Conservation (phyloP, 2,888 invertebrate species). For the Geotrupes spiniger region DNA sequence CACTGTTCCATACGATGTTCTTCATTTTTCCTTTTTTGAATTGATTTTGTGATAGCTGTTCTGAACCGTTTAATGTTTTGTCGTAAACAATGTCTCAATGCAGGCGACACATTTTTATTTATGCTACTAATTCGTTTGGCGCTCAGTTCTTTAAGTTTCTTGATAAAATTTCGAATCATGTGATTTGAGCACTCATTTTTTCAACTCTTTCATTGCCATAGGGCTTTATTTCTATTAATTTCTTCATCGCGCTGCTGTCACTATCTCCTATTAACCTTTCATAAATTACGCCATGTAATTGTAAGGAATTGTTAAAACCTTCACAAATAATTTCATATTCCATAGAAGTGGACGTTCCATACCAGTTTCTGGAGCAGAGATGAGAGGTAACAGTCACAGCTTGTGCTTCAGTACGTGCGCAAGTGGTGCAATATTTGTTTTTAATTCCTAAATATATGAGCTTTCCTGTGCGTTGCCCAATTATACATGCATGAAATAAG, state of each 20-base stretch:
- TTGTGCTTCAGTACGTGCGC: not conserved
- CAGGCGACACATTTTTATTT: no score
- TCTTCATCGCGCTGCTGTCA: not conserved
- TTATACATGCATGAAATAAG: not conserved
- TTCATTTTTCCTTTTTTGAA: no score
- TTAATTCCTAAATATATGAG: not conserved
- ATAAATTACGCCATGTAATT: not conserved
- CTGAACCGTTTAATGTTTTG: no score
- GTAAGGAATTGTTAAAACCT: not conserved
- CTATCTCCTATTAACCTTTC: not conserved
- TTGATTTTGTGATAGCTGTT: no score
- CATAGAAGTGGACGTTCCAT: conserved; percentile 1
- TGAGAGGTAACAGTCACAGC: not conserved
- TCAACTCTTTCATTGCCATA: not conserved
- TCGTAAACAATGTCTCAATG: no score
- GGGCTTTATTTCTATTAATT: not conserved
- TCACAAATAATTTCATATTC: not conserved
- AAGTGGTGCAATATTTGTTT: not conserved
- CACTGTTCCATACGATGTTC: no score
- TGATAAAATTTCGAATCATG: not conserved
- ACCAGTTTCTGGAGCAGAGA: not conserved
- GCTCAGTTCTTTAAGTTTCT: no score
- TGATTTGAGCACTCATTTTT: conserved; percentile 1
- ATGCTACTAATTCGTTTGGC: no score
- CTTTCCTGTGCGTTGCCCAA: not conserved